phyloP scores from a whole-genome alignment of 2,113 vertebrate genomes.

The Mixornis gularis region DNA sequence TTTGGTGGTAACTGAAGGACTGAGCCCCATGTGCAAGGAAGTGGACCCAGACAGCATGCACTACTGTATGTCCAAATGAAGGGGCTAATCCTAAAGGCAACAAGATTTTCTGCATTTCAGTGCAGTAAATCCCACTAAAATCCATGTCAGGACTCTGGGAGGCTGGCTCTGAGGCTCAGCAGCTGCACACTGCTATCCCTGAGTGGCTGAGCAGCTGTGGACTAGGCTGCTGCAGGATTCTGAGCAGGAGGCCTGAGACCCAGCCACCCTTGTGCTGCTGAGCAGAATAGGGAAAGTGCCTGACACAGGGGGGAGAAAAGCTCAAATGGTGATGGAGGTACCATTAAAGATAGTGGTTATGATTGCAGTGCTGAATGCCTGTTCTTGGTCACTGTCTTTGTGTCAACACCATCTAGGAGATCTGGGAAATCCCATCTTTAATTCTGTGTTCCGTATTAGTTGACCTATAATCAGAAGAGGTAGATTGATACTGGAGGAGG shows the following conservation, averaged over 20 bases:
- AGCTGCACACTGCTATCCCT: not conserved
- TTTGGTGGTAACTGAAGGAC: not conserved
- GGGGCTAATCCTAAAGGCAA: slow-evolving; percentile 43
- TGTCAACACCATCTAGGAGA: not conserved
- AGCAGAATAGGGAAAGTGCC: not conserved
- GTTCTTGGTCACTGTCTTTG: not conserved
- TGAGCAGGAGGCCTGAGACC: not conserved
- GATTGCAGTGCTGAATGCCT: not conserved
- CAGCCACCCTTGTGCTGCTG: not conserved
- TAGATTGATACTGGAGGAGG: not conserved
- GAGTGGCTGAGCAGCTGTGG: not conserved
- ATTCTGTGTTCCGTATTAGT: not conserved
- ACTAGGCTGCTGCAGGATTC: not conserved
- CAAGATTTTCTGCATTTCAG: slow-evolving; percentile 33
- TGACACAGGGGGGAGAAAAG: not conserved
- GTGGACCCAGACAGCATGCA: not conserved
- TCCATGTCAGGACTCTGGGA: not conserved
- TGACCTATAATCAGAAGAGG: not conserved
- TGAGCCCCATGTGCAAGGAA: not conserved
- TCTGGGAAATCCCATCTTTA: not conserved
- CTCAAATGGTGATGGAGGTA: not conserved
- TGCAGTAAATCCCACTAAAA: slow-evolving; percentile 42
- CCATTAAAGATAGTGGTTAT: not conserved
- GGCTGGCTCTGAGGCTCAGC: not conserved
- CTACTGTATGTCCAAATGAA: not conserved